phyloP scores from a whole-genome alignment of 1,140 invertebrate species.

The Triops cancriformis region DNA sequence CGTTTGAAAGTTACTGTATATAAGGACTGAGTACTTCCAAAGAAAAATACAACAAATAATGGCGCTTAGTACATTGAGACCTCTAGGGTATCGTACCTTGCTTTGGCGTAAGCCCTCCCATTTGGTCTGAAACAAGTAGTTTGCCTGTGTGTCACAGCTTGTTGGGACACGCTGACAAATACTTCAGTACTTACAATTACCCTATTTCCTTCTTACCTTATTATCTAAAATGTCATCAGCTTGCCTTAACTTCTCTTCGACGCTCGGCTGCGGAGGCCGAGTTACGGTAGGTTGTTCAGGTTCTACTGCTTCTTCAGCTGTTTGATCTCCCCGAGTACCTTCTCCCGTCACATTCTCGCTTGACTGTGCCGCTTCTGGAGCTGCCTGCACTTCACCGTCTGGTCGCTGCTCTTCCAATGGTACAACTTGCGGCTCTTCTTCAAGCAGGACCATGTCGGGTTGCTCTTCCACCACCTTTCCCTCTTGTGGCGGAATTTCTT shows the following conservation, averaged over 20 bases:
- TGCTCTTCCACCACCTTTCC: neutral
- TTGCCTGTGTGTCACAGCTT: no score
- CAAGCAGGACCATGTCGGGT: neutral
- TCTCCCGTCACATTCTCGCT: slow-evolving; percentile 39
- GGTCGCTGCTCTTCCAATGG: slow-evolving; percentile 52
- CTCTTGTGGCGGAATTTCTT: neutral
- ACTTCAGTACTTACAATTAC: neutral
- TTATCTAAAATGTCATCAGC: neutral
- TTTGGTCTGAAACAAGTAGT: no score
- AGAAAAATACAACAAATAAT: no score
- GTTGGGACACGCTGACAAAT: no score
- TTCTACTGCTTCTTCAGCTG: slow-evolving; percentile 34
- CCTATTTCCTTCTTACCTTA: neutral
- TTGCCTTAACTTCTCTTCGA: neutral
- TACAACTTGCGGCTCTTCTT: slow-evolving; percentile 51
- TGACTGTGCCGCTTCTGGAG: slow-evolving; percentile 35
- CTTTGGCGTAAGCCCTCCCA: no score
- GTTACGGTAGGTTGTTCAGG: slow-evolving; percentile 29
- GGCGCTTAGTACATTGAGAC: no score
- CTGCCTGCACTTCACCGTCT: slow-evolving; percentile 33
- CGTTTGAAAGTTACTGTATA: no score
- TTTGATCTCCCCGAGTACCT: slow-evolving; percentile 32
- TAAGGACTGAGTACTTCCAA: no score
- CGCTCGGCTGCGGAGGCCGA: neutral
- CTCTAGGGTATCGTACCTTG: no score